Evolutionary conservation across 2,797 vertebrate genomes (phyloP).

Genomic region (Schizopygopsis pylzovi): DNA sequence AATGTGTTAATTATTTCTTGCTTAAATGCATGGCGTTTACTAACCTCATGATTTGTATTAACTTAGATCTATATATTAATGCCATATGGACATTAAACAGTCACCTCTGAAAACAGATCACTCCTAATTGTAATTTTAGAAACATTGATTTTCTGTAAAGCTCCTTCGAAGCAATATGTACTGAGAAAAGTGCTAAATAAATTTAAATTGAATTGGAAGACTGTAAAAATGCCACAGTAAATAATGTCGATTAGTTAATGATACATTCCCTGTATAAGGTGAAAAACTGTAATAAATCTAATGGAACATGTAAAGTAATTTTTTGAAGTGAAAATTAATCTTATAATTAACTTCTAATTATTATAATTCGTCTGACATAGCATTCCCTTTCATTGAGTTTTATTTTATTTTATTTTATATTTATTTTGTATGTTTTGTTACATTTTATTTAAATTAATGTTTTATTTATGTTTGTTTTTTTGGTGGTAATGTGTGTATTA

Average conservation of each 20-base stretch:
- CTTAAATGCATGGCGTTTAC: background rate
- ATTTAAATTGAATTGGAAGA: background rate
- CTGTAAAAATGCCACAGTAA: background rate
- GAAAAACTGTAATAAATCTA: background rate
- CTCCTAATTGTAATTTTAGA: too few species aligned
- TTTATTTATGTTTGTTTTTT: background rate
- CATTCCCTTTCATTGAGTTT: background rate
- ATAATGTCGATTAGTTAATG: background rate
- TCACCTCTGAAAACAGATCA: too few species aligned
- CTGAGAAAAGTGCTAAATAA: background rate
- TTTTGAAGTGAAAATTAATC: too few species aligned
- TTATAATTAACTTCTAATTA: background rate
- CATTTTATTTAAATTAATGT: background rate
- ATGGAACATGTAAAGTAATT: background rate
- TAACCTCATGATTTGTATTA: background rate
- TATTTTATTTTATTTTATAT: background rate
- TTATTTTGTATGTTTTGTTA: background rate
- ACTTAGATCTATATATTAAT: too few species aligned
- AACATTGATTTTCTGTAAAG: background rate
- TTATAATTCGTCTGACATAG: background rate
- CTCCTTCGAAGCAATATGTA: background rate
- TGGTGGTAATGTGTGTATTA: too few species aligned
- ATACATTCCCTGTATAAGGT: background rate
- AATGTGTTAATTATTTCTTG: background rate
- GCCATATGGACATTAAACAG: too few species aligned